Percentiles rank a stretch among this genome's conserved stretches.
Evolutionary conservation across 2,113 vertebrate genomes (phyloP).

Genomic region (Edolisoma coerulescens): DNA sequence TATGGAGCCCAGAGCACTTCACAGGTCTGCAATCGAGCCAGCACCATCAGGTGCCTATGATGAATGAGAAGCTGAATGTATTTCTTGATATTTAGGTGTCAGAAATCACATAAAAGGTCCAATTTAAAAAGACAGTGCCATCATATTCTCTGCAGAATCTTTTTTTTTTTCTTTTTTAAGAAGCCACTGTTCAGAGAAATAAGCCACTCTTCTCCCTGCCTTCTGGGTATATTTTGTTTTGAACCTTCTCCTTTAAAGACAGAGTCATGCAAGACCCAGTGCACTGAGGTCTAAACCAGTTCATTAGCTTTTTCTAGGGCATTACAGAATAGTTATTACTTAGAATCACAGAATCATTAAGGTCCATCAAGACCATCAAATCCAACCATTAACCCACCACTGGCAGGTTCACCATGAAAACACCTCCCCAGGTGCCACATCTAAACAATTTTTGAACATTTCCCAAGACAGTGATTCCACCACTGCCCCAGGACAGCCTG

Average conservation of each 20-base stretch:
- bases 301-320: not conserved
- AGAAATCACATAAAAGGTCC: not conserved
- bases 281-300: not conserved
- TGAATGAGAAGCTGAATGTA: not conserved
- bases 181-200: not conserved
- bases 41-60: not conserved
- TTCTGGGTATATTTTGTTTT: not conserved
- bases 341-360: not conserved
- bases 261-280: not conserved
- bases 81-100: not conserved
- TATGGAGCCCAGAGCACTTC: accelerated
- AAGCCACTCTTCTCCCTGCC: accelerated
- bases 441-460: not conserved
- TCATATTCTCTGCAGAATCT: not conserved
- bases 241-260: not conserved
- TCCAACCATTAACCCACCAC: not conserved
- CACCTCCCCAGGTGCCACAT: not conserved
- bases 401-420: not conserved
- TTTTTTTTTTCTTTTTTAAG: not conserved
- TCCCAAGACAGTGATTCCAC: not conserved
- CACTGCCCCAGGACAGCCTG: not conserved
- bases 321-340: not conserved
- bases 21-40: not conserved
- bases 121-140: not conserved
- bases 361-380: not conserved